phyloP scores from a whole-genome alignment of 2,797 vertebrate species.

The Percopsis omiscomaycus region DNA sequence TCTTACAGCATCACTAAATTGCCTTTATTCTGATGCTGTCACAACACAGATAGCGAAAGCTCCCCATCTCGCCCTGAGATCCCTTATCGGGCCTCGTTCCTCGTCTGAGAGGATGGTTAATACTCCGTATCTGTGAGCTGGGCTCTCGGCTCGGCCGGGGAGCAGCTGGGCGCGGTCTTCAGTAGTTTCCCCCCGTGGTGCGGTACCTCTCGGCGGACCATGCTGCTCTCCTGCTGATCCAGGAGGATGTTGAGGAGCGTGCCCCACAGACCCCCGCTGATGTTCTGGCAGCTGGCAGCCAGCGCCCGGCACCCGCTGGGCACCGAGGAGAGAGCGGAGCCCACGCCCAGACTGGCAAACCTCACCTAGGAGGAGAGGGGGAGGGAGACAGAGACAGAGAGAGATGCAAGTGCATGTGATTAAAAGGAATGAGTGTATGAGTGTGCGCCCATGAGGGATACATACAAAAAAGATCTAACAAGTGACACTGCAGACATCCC shows the following conservation, averaged over 20 bases:
- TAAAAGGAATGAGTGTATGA: not conserved
- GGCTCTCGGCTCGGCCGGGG: too few relatives aligned
- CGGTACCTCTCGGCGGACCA: conserved; percentile 93
- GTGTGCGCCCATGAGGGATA: not conserved
- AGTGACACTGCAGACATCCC: not conserved
- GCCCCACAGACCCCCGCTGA: conserved; percentile 97
- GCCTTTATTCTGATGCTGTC: too few relatives aligned
- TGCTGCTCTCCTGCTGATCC: conserved; percentile 91
- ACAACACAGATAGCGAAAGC: too few relatives aligned
- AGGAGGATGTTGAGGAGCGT: conserved; percentile 92
- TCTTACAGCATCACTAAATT: too few relatives aligned
- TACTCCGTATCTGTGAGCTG: not conserved
- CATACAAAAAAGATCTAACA: not conserved
- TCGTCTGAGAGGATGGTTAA: too few relatives aligned
- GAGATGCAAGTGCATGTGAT: not conserved
- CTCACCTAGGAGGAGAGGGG: conserved; percentile 80
- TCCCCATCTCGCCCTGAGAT: too few relatives aligned
- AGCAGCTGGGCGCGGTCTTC: too few relatives aligned
- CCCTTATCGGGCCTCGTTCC: too few relatives aligned
- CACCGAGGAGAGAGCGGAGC: conserved; percentile 86
- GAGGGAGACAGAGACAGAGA: not conserved
- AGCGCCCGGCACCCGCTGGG: conserved; percentile 87
- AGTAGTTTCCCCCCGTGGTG: too few relatives aligned
- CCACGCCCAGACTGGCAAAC: conserved; percentile 90
- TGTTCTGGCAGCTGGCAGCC: conserved; percentile 93